Conservation (phyloP, 2,797 vertebrate genomes). For the Karalla daura region DNA sequence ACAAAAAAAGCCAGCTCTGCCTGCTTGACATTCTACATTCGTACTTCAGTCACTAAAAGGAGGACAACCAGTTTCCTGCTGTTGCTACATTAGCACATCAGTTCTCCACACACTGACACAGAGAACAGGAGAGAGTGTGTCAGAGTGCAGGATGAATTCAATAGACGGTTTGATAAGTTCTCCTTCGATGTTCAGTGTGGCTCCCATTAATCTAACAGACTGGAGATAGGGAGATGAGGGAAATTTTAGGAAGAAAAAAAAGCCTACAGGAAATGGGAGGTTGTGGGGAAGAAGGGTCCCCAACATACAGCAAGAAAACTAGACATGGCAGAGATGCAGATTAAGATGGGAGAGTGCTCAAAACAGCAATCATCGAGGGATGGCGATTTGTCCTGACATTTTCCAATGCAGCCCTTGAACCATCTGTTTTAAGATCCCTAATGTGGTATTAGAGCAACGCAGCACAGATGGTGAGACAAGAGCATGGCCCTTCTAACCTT, state of each 20-base stretch:
- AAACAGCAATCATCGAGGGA: constrained; percentile 82
- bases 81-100: constrained; percentile 43
- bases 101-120: constrained; percentile 16
- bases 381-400: constrained; percentile 86
- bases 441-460: constrained; percentile 74
- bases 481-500: constrained; percentile 80
- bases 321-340: constrained; percentile 54
- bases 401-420: constrained; percentile 79
- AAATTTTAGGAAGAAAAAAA: constrained; percentile 12
- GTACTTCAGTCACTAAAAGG: constrained; percentile 27
- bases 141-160: constrained; percentile 53
- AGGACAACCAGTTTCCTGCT: constrained; percentile 30
- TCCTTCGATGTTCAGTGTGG: constrained; percentile 51
- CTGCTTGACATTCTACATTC: constrained; percentile 53
- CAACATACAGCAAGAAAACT: constrained; percentile 33
- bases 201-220: constrained; percentile 59
- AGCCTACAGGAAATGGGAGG: neutral
- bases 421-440: constrained; percentile 86
- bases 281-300: constrained; percentile 14
- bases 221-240: constrained; percentile 27
- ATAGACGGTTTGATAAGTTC: constrained; percentile 59
- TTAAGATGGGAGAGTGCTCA: constrained; percentile 52
- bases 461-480: constrained; percentile 81
- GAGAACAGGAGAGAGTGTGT: constrained; percentile 34
- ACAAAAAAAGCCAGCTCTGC: constrained; percentile 1